Percentiles rank a stretch among this genome's conserved stretches.
Conservation (phyloP, 2,888 invertebrate genomes). For the Ecliptopera silaceata region DNA sequence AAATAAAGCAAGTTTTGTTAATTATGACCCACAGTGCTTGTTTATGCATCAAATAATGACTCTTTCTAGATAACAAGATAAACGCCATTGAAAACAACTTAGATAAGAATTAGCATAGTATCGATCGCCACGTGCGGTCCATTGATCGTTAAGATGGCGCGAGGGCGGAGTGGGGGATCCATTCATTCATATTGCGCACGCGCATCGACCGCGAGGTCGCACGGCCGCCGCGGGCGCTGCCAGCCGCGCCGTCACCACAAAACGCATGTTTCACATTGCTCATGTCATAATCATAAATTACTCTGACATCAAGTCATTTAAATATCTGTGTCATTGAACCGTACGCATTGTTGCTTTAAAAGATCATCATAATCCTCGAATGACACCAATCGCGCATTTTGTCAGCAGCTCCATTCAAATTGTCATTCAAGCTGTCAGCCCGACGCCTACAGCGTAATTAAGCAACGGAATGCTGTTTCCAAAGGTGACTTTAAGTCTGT, state of each 20-base stretch:
- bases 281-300: conserved; percentile 62
- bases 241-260: conserved; percentile 47
- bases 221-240: conserved; percentile 45
- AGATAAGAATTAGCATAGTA: conserved; percentile 50
- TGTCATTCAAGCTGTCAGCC: conserved; percentile 53
- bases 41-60: conserved; percentile 1
- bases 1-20: not conserved
- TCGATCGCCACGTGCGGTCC: conserved; percentile 72
- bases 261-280: conserved; percentile 53
- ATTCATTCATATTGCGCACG: conserved; percentile 75
- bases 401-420: conserved; percentile 51
- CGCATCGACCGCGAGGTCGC: conserved; percentile 58
- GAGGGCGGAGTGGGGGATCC: conserved; percentile 58
- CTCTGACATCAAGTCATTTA: conserved; percentile 49
- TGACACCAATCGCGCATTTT: conserved; percentile 46
- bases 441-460: conserved; percentile 56
- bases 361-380: conserved; percentile 50
- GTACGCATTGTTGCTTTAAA: conserved; percentile 51
- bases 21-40: not conserved
- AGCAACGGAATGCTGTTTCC: conserved; percentile 50
- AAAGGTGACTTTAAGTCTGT: conserved; percentile 54
- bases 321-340: conserved; percentile 58
- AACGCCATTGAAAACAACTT: conserved; percentile 20
- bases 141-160: conserved; percentile 61
- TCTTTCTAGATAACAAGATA: conserved; percentile 13